These are phyloP conservation scores for Sebastes fasciatus DNA, from an alignment of 2,113 vertebrate genomes.

Conservation along the genomic window DNA sequence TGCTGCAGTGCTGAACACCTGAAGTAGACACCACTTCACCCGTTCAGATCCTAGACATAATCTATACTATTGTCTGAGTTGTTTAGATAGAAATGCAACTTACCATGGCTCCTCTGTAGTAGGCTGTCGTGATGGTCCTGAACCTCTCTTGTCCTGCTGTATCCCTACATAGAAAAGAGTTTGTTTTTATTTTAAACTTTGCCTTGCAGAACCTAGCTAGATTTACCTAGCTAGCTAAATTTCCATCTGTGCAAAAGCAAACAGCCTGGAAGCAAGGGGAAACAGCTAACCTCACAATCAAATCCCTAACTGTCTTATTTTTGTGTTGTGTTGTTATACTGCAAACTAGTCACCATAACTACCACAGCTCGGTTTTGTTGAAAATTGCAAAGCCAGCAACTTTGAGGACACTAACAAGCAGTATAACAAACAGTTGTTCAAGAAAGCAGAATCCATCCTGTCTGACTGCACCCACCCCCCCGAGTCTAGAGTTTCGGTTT, in stretches of 20 bases:
- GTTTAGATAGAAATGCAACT: slow-evolving; percentile 30
- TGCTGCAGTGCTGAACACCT: not conserved
- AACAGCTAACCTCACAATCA: not conserved
- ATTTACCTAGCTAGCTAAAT: not conserved
- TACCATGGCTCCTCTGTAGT: slow-evolving; percentile 98
- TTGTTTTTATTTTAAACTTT: not conserved
- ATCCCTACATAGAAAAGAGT: slow-evolving; percentile 84
- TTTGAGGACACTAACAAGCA: not conserved
- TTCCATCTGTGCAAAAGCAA: not conserved
- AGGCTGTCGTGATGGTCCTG: slow-evolving; percentile 96
- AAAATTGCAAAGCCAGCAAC: not conserved
- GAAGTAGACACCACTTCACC: not conserved
- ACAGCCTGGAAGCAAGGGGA: not conserved
- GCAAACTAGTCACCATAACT: not conserved
- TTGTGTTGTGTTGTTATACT: not conserved
- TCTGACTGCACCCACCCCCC: no score
- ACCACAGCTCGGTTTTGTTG: not conserved
- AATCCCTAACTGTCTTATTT: not conserved
- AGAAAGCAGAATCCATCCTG: no score
- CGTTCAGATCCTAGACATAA: slow-evolving; percentile 7
- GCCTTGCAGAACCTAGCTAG: not conserved
- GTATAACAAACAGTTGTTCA: no score
- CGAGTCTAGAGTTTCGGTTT: no score
- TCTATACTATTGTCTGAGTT: not conserved
- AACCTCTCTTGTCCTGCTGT: slow-evolving; percentile 97